phyloP scores from a whole-genome alignment of 2,113 vertebrate species.

The Ophthalmolycus amberensis region DNA sequence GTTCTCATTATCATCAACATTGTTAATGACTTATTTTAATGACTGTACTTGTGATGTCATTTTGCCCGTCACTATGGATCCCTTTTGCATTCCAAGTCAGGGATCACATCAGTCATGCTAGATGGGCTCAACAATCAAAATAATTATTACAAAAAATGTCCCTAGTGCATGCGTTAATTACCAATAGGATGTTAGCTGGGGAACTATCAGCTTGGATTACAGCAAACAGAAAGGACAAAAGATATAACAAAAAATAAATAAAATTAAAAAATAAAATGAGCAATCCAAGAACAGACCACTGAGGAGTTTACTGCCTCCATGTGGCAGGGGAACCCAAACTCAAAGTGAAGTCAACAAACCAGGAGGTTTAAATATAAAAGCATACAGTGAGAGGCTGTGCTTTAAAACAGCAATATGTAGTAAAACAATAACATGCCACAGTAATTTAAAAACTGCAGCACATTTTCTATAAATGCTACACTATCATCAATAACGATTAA shows the following conservation, averaged over 20 bases:
- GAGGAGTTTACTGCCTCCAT: not conserved
- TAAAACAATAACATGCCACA: not conserved
- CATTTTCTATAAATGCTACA: not conserved
- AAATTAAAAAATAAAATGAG: not conserved
- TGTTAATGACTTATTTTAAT: not conserved
- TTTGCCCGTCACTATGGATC: not conserved
- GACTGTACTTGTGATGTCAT: not conserved
- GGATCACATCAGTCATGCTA: not conserved
- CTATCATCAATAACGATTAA: slow-evolving; percentile 17
- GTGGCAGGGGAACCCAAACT: not conserved
- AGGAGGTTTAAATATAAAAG: slow-evolving; percentile 3
- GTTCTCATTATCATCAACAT: not conserved
- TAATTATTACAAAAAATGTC: not conserved
- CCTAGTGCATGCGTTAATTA: not conserved
- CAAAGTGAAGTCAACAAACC: not conserved
- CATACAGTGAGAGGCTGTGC: not conserved
- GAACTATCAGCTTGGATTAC: slow-evolving; percentile 3
- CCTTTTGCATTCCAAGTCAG: slow-evolving; percentile 3
- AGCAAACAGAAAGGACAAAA: not conserved
- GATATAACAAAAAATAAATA: not conserved
- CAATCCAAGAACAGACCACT: not conserved
- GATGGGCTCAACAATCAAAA: slow-evolving; percentile 32
- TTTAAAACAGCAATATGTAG: not conserved
- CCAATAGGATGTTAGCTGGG: not conserved
- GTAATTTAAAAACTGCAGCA: slow-evolving; percentile 15